Evolutionary conservation across 2,888 invertebrate genomes (phyloP).

Genomic region (Lapara coniferarum): DNA sequence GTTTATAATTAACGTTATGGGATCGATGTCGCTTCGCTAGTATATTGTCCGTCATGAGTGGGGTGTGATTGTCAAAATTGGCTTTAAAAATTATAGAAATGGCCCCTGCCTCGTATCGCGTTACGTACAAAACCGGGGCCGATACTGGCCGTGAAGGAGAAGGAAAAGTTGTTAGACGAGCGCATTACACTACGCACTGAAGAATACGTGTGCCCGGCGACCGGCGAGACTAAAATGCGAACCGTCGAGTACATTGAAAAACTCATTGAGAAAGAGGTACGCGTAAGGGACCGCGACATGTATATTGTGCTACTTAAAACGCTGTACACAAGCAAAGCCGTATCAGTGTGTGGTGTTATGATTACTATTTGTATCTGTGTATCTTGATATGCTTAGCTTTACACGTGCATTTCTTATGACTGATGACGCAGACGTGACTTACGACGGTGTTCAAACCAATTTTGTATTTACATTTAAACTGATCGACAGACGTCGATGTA

Average conservation of each 20-base stretch:
- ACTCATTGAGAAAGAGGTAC: constrained; percentile 97
- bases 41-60: constrained; percentile 52
- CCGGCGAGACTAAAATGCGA: constrained; percentile 93
- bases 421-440: constrained; percentile 13
- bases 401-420: constrained; percentile 27
- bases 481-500: constrained; percentile 11
- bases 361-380: constrained; percentile 53
- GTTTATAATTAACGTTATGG: constrained; percentile 45
- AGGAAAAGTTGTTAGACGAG: constrained; percentile 94
- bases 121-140: constrained; percentile 94
- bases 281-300: constrained; percentile 63
- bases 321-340: constrained; percentile 79
- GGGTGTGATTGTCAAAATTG: constrained; percentile 78
- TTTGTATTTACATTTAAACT: background rate
- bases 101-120: constrained; percentile 92
- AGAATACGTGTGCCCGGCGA: constrained; percentile 93
- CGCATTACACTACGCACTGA: constrained; percentile 94
- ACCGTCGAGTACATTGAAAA: constrained; percentile 97
- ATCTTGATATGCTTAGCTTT: constrained; percentile 75
- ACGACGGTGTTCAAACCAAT: constrained; percentile 26
- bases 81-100: constrained; percentile 83
- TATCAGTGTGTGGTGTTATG: constrained; percentile 71
- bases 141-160: constrained; percentile 92
- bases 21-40: constrained; percentile 69
- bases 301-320: constrained; percentile 70